A percentile compares a stretch with the other conserved stretches of the same genome.
phyloP scores from a whole-genome alignment of 2,888 invertebrate genomes.

The Thymelicus lineola region DNA sequence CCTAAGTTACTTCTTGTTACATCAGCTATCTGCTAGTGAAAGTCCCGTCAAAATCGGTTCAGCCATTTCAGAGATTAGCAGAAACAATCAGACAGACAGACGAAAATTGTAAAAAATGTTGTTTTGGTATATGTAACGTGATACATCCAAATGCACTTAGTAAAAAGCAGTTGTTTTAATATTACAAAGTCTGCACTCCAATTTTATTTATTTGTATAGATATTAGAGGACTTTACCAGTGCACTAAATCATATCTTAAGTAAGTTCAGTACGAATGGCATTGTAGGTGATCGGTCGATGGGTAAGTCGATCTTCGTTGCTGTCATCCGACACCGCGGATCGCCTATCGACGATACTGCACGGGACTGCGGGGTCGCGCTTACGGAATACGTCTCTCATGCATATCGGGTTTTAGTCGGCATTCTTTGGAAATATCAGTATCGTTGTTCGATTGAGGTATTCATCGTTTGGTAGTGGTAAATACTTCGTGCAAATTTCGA shows the following conservation, averaged over 20 bases:
- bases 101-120: too few species aligned
- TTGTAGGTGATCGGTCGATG: constrained; percentile 63
- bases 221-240: neutral
- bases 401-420: constrained; percentile 65
- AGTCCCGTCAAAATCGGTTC: too few species aligned
- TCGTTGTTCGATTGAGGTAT: constrained; percentile 17
- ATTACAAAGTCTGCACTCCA: too few species aligned
- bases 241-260: constrained; percentile 29
- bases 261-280: constrained; percentile 33
- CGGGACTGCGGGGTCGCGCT: constrained; percentile 70
- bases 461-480: neutral
- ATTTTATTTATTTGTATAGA: too few species aligned
- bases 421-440: constrained; percentile 65
- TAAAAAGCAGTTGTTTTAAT: too few species aligned
- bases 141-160: too few species aligned
- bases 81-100: too few species aligned
- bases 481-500: too few species aligned
- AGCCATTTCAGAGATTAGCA: too few species aligned
- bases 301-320: constrained; percentile 71
- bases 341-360: constrained; percentile 76
- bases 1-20: too few species aligned
- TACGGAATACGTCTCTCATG: constrained; percentile 78
- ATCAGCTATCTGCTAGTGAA: too few species aligned
- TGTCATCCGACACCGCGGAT: constrained; percentile 66
- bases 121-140: too few species aligned